Evolutionary conservation across 2,113 vertebrate genomes (phyloP).

Genomic region (Callocephalon fimbriatum): DNA sequence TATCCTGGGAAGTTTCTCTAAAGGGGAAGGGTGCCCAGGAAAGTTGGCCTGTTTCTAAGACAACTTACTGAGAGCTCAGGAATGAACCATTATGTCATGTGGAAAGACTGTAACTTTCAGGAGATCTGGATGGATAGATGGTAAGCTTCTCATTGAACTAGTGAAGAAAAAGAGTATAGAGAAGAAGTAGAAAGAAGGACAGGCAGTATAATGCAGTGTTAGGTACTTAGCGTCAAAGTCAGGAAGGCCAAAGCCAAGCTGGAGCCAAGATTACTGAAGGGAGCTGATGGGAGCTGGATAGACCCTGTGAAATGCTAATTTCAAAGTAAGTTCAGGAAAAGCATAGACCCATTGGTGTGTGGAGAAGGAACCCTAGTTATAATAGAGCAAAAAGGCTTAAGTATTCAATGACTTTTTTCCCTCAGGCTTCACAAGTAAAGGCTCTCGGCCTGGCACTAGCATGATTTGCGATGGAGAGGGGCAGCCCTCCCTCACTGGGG

Average conservation of each 20-base stretch:
- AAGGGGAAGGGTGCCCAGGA: background rate
- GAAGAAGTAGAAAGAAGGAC: background rate
- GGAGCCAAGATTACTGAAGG: background rate
- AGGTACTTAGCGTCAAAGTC: background rate
- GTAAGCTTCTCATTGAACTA: background rate
- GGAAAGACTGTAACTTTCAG: background rate
- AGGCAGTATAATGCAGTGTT: background rate
- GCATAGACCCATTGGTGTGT: accelerated
- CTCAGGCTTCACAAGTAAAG: background rate
- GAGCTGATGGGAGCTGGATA: background rate
- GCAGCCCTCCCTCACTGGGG: background rate
- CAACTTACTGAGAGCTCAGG: background rate
- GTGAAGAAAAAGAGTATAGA: background rate
- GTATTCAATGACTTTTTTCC: background rate
- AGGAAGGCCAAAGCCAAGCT: background rate
- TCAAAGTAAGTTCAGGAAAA: background rate
- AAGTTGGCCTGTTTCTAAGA: background rate
- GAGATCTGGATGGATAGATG: background rate
- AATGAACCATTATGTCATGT: background rate
- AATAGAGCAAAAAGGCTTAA: background rate
- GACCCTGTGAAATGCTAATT: background rate
- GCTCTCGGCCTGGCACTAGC: background rate
- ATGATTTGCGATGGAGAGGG: background rate
- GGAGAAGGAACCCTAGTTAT: background rate
- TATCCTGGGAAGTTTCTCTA: background rate